Base-by-base conservation (phyloP, 2,888 invertebrate species). In the Molanna angustata region DNA sequence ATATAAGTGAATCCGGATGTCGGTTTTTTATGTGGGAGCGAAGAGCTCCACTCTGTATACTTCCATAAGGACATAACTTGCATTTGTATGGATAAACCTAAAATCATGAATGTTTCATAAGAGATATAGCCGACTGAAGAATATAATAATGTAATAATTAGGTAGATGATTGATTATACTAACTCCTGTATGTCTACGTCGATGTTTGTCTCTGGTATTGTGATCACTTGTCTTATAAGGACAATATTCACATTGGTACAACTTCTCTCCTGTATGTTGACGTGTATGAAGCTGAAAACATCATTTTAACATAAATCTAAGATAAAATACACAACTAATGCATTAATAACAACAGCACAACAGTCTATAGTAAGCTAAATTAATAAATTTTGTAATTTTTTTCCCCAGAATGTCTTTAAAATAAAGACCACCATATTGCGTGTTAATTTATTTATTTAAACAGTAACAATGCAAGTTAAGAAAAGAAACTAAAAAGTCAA, bases 181-280 rank as follows among this genome's bases (percentile, higher is more conserved):
- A 65, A 72, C 70, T 50, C 69, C 83, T 3, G 81, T 79, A 64
- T 83, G 82, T 61, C 83, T 75, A 80, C 84, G 79, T 64, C 69
- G 78, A 71, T 80, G 86, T 64, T 76, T 81, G 63, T 86, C 71
- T 49, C 89, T 69, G 2, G 86, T 86, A 66, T 88, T 89, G 60
- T 87, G 88, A 71, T 90, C 89, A 0, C 85, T 83, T 2, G 88
- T 85, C 56, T 78, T 76, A 65, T 85, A 90, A 7, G 79, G 74
- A 64, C 89, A 89, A 17, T 76, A 68, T 27, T 82, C 78, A 64
- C 90, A 90, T 47, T 80, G 78, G 61, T 85, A 82, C 0, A 89
- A 89, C 64, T 89, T 90, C 61, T 88, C 88, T 2, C 88, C 85
- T 0, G 88, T 88, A 62, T 90, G 89, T 61, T 85, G 86, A 9